phyloP scores from a whole-genome alignment of 1,140 invertebrate genomes.

The Conopomorpha cramerella region DNA sequence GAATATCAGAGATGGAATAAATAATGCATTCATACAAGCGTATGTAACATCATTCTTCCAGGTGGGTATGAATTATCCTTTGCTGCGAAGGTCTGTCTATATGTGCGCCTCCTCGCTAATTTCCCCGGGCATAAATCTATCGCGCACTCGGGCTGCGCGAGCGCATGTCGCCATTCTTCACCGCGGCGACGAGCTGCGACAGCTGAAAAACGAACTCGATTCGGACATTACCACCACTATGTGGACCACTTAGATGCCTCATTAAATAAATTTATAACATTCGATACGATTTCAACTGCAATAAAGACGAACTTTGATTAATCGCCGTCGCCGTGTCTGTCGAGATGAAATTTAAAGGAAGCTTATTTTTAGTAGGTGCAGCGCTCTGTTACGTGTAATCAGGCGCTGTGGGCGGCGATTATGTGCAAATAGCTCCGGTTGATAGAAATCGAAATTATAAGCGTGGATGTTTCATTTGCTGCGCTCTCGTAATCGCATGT shows the following conservation, averaged over 20 bases:
- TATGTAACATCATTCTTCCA: no score
- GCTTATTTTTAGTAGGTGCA: constrained; percentile 5
- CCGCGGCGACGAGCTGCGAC: constrained; percentile 16
- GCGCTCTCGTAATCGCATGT: constrained; percentile 6
- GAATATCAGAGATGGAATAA: no score
- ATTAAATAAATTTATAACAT: constrained; percentile 42
- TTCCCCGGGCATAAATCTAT: constrained; percentile 29
- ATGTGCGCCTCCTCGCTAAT: constrained; percentile 36
- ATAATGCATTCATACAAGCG: no score
- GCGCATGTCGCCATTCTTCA: constrained; percentile 27
- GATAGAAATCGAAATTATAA: constrained; percentile 17
- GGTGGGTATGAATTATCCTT: no score
- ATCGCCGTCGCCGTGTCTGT: constrained; percentile 14
- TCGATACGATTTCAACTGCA: constrained; percentile 31
- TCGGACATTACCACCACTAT: constrained; percentile 33
- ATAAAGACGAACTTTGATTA: constrained; percentile 21
- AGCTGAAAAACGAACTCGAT: constrained; percentile 42
- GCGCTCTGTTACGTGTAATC: constrained; percentile 4
- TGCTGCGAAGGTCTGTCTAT: no score
- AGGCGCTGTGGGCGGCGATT: constrained; percentile 13
- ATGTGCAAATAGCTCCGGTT: constrained; percentile 16
- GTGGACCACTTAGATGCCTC: constrained; percentile 32
- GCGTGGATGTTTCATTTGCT: no score
- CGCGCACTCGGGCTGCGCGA: constrained; percentile 11
- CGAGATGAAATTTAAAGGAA: constrained; percentile 9